Evolutionary conservation across 2,888 invertebrate species (phyloP).

Genomic region (Stenolophus ochropezus): DNA sequence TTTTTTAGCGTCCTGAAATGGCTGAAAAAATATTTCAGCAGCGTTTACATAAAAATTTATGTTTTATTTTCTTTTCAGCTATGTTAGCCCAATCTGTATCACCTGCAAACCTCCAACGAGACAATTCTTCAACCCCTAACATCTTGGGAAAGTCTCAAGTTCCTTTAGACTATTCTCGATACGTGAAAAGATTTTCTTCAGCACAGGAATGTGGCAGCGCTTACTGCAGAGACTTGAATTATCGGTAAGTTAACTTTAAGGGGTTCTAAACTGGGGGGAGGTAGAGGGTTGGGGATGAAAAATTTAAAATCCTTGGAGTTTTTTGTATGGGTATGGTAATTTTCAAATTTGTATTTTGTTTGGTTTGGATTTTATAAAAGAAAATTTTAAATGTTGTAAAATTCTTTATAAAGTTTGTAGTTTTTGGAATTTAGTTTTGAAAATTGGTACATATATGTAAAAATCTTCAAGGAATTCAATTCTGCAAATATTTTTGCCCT

Average conservation of each 20-base stretch:
- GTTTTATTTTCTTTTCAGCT: conserved; percentile 71
- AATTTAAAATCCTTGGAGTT: neutral
- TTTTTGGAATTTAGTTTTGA: conserved; percentile 6
- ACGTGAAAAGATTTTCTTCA: conserved; percentile 89
- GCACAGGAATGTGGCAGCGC: conserved; percentile 89
- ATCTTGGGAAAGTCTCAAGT: conserved; percentile 78
- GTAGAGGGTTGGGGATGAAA: neutral
- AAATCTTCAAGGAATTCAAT: neutral
- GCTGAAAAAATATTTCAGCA: neutral
- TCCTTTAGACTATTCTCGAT: conserved; percentile 91
- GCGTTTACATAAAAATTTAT: conserved; percentile 8
- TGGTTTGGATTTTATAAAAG: neutral
- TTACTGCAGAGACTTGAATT: conserved; percentile 91
- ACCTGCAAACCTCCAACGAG: conserved; percentile 69
- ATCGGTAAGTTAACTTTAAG: conserved; percentile 73
- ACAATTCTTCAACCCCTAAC: conserved; percentile 72
- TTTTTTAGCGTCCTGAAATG: neutral
- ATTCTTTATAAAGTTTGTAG: neutral
- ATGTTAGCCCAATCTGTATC: conserved; percentile 75
- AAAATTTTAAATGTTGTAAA: conserved; percentile 45
- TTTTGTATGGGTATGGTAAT: neutral
- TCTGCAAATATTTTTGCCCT: neutral
- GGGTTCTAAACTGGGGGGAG: neutral
- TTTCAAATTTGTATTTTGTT: neutral
- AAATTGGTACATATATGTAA: neutral